Percentiles rank a stretch among this genome's conserved stretches.
Evolutionary conservation across 2,888 invertebrate species (phyloP).

Genomic region (Ophion obscuratus): DNA sequence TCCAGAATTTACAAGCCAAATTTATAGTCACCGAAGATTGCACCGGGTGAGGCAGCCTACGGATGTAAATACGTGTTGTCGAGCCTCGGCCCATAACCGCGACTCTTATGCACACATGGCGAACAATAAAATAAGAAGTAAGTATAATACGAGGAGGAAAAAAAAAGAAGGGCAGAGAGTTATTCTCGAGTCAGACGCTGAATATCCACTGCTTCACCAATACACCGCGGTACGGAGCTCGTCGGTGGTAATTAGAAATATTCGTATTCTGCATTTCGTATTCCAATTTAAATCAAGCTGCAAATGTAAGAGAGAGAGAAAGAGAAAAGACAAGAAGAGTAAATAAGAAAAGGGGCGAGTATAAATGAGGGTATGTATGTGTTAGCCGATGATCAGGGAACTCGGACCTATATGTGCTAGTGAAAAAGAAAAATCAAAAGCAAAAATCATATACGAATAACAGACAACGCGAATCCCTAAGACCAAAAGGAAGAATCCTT

Average conservation of each 20-base stretch:
- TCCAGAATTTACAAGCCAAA: constrained; percentile 40
- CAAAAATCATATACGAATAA: constrained; percentile 41
- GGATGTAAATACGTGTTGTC: constrained; percentile 19
- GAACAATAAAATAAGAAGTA: constrained; percentile 23
- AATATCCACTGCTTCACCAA: constrained; percentile 33
- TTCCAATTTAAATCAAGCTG: constrained; percentile 80
- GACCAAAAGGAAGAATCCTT: constrained; percentile 39
- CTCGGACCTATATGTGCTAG: constrained; percentile 3
- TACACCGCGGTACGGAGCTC: constrained; percentile 61
- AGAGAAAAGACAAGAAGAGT: constrained; percentile 49
- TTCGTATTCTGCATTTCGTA: constrained; percentile 73
- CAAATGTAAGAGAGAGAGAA: constrained; percentile 64
- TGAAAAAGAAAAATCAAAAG: constrained; percentile 29
- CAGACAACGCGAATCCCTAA: constrained; percentile 48
- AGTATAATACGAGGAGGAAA: constrained; percentile 17
- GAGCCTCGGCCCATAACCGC: constrained; percentile 9
- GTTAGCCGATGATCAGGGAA: constrained; percentile 61
- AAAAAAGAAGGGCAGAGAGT: constrained; percentile 35
- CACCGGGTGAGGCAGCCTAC: constrained; percentile 24
- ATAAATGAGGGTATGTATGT: constrained; percentile 57
- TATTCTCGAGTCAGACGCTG: constrained; percentile 43
- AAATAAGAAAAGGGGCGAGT: constrained; percentile 58
- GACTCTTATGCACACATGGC: constrained; percentile 39
- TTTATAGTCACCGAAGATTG: constrained; percentile 46
- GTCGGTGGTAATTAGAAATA: constrained; percentile 77